Conservation (phyloP, 1,140 invertebrate genomes). For the Adoxophyes honmai region DNA sequence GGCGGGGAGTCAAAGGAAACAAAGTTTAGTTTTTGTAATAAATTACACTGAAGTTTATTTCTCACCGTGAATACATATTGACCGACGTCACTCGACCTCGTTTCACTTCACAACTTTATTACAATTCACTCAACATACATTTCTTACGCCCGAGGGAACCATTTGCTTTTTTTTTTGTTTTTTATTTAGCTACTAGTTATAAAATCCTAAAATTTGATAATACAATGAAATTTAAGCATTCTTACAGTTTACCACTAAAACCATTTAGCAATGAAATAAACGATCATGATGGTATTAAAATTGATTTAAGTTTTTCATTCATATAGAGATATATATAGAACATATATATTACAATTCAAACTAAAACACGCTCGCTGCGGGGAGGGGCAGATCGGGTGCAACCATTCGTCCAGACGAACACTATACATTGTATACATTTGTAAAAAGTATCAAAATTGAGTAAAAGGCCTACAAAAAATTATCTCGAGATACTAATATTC, state of each 20-base stretch:
- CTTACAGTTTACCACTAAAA: constrained; percentile 71
- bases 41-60: constrained; percentile 78
- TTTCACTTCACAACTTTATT: constrained; percentile 65
- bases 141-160: constrained; percentile 55
- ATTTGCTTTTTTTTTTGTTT: constrained; percentile 41
- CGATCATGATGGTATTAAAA: constrained; percentile 69
- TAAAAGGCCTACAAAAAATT: constrained; percentile 77
- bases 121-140: constrained; percentile 69
- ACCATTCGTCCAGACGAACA: constrained; percentile 71
- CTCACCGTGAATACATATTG: constrained; percentile 70
- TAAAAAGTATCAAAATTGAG: constrained; percentile 78
- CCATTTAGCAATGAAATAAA: constrained; percentile 71
- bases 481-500: constrained; percentile 75
- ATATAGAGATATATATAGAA: constrained; percentile 3
- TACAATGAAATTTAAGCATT: constrained; percentile 73
- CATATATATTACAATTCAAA: constrained; percentile 69
- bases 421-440: constrained; percentile 77
- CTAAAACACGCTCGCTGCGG: constrained; percentile 58
- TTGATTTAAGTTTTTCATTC: constrained; percentile 62
- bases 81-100: constrained; percentile 50
- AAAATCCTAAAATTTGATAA: constrained; percentile 68
- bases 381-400: constrained; percentile 53
- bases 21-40: constrained; percentile 46
- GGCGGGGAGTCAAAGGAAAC: constrained; percentile 1
- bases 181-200: constrained; percentile 64